Conservation (phyloP, 23 tunicate species). For the Trididemnum miniatum region DNA sequence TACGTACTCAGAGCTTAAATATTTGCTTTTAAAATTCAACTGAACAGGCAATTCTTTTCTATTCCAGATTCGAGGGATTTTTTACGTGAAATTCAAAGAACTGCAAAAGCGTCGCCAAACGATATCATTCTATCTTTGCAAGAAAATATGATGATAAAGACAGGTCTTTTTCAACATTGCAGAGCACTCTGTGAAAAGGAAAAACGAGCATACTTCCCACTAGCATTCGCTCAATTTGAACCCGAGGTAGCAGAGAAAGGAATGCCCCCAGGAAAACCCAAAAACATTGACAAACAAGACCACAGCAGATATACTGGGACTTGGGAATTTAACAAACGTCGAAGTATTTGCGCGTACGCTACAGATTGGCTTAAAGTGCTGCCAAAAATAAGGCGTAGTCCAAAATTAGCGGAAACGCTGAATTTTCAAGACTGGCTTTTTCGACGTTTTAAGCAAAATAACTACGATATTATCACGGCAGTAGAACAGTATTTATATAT, state of each 20-base stretch:
- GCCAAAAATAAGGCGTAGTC: not conserved
- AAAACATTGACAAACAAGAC: conserved; percentile 66
- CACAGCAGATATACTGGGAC: conserved; percentile 82
- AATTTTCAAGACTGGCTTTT: conserved; percentile 14
- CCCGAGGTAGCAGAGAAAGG: conserved; percentile 70
- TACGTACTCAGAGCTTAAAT: no score
- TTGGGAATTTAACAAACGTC: conserved; percentile 52
- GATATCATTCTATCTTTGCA: conserved; percentile 48
- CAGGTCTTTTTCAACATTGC: conserved; percentile 45
- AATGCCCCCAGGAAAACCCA: conserved; percentile 94
- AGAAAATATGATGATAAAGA: conserved; percentile 33
- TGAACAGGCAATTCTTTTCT: not conserved
- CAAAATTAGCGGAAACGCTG: not conserved
- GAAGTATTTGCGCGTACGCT: conserved; percentile 43
- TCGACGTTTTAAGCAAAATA: conserved; percentile 37
- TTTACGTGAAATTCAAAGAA: conserved; percentile 14
- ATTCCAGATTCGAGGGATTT: conserved; percentile 27
- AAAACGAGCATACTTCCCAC: conserved; percentile 70
- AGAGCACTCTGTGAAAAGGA: conserved; percentile 17
- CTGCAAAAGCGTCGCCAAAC: conserved; percentile 7
- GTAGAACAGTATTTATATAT: conserved; percentile 55
- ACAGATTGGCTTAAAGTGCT: not conserved
- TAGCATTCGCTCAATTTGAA: conserved; percentile 77
- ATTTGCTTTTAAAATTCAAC: no score
- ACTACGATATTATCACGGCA: conserved; percentile 56